Conservation (phyloP, 1,140 invertebrate species). For the Dermatophagoides farinae region DNA sequence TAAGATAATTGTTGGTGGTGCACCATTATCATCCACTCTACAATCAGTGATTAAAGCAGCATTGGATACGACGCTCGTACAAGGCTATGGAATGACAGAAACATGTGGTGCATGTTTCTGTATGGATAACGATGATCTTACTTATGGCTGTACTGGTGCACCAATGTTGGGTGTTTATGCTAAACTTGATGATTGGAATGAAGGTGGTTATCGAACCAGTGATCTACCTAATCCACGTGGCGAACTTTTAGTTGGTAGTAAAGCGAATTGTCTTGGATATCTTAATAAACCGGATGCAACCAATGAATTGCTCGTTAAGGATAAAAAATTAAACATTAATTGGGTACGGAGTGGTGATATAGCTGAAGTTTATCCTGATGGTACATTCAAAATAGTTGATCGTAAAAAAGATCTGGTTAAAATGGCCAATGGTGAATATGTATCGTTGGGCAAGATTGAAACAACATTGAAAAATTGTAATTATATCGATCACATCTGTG, state of each 20-base stretch:
- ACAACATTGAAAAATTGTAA: constrained; percentile 77
- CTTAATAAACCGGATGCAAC: constrained; percentile 42
- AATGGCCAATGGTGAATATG: constrained; percentile 36
- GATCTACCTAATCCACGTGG: constrained; percentile 28
- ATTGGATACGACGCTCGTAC: constrained; percentile 66
- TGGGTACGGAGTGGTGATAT: constrained; percentile 35
- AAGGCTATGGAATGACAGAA: constrained; percentile 75
- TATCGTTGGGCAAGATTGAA: constrained; percentile 33
- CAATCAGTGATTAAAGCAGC: constrained; percentile 83
- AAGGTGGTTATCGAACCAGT: constrained; percentile 39
- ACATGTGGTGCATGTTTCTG: constrained; percentile 79
- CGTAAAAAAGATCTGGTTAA: constrained; percentile 62
- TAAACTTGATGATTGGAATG: constrained; percentile 75
- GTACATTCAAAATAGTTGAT: constrained; percentile 42
- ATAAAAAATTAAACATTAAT: constrained; percentile 24
- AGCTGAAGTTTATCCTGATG: constrained; percentile 32
- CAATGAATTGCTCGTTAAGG: constrained; percentile 29
- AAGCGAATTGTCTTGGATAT: constrained; percentile 32
- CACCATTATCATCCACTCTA: constrained; percentile 79
- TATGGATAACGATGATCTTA: constrained; percentile 41
- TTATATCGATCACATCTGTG: constrained; percentile 82
- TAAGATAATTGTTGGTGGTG: constrained; percentile 30
- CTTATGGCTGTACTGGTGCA: constrained; percentile 46
- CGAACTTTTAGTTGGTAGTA: constrained; percentile 33
- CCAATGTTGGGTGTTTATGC: constrained; percentile 69